phyloP scores from a whole-genome alignment of 2,888 invertebrate genomes.

The Escarpia spicata region DNA sequence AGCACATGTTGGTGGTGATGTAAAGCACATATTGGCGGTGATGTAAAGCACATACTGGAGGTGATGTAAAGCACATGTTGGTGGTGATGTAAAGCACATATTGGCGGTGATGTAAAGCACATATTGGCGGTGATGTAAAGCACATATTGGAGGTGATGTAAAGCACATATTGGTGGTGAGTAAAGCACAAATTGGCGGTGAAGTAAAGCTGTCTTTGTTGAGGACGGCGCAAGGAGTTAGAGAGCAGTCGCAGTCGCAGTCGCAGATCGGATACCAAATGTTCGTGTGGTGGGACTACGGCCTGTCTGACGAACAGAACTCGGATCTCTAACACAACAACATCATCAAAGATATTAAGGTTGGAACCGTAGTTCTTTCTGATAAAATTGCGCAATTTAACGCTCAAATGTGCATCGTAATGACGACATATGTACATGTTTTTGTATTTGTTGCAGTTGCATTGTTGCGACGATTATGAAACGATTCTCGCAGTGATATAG shows the following conservation, averaged over 20 bases:
- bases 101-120: no score
- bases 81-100: no score
- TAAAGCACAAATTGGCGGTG: no score
- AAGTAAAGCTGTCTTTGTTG: background rate
- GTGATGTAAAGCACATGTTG: no score
- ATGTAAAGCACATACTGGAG: no score
- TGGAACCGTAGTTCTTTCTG: background rate
- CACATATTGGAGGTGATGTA: no score
- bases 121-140: no score
- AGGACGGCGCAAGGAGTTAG: constrained; percentile 75
- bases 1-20: no score
- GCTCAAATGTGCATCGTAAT: background rate
- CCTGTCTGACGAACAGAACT: constrained; percentile 82
- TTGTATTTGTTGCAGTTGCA: background rate
- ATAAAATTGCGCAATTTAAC: background rate
- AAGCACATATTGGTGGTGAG: no score
- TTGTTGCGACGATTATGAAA: background rate
- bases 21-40: no score
- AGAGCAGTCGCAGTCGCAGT: constrained; percentile 78
- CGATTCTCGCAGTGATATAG: background rate
- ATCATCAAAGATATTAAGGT: constrained; percentile 70
- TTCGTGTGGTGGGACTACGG: constrained; percentile 92
- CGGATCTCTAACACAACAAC: constrained; percentile 81
- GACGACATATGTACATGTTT: background rate
- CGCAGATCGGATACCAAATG: constrained; percentile 82